Percentiles rank a stretch among this genome's conserved stretches.
phyloP scores from a whole-genome alignment of 2,888 invertebrate species.

The Lissonota sp. region DNA sequence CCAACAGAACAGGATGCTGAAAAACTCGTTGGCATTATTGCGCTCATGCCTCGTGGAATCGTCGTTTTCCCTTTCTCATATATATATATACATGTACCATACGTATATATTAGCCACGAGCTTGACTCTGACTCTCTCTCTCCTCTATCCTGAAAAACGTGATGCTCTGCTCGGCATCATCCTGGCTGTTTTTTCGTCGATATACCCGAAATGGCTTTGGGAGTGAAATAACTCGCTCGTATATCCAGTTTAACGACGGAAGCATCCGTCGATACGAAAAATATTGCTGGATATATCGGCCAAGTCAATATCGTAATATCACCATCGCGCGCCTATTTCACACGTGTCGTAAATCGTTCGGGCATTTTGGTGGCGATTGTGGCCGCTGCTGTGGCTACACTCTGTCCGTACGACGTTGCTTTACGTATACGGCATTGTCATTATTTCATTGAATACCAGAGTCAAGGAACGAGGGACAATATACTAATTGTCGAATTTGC shows the following conservation, averaged over 20 bases:
- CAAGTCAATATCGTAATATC: conserved; percentile 62
- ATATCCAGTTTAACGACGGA: conserved; percentile 74
- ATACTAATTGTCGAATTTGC: no score
- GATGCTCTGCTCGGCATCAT: conserved; percentile 14
- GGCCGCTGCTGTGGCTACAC: not conserved
- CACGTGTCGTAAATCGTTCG: conserved; percentile 65
- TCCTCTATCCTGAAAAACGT: conserved; percentile 20
- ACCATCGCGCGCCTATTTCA: conserved; percentile 57
- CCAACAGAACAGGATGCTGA: conserved; percentile 5
- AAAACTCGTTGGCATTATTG: conserved; percentile 54
- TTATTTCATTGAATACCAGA: conserved; percentile 8
- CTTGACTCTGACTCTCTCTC: conserved; percentile 10
- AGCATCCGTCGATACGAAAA: conserved; percentile 70
- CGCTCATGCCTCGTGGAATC: conserved; percentile 14
- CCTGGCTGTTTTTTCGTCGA: conserved; percentile 25
- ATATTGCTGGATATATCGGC: conserved; percentile 70
- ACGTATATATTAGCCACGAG: conserved; percentile 12
- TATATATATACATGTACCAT: not conserved
- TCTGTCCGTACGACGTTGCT: not conserved
- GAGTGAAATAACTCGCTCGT: conserved; percentile 68
- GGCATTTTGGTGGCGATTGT: conserved; percentile 3
- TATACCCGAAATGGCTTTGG: conserved; percentile 24
- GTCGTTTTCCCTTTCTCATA: conserved; percentile 5
- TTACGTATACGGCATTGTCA: conserved; percentile 23
- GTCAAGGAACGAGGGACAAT: no score